These are phyloP conservation scores for Rallus limicola DNA, from an alignment of 2,113 vertebrate species.

Conservation along the genomic window DNA sequence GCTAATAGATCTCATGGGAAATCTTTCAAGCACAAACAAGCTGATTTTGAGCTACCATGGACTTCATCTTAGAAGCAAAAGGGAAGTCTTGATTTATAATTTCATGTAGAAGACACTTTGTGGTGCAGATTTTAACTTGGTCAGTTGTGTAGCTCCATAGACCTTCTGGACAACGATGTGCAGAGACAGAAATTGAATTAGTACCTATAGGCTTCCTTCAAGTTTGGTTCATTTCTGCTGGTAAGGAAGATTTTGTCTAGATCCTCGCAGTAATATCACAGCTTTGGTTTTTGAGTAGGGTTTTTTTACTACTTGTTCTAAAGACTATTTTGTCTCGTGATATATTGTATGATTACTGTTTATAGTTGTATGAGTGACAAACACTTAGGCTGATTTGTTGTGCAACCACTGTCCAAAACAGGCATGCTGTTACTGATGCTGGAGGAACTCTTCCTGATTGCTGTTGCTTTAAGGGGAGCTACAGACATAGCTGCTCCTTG, in stretches of 20 bases:
- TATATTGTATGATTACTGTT: fast-evolving
- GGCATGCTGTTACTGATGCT: fast-evolving
- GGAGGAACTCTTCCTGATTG: neutral
- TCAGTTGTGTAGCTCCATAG: neutral
- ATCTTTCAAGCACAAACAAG: neutral
- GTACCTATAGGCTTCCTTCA: neutral
- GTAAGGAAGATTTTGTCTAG: neutral
- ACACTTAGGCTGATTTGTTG: neutral
- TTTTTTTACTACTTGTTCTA: neutral
- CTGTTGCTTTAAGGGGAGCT: neutral
- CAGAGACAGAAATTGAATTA: neutral
- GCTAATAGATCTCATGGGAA: neutral
- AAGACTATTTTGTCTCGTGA: neutral
- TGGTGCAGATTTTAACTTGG: neutral
- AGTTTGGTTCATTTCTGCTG: neutral
- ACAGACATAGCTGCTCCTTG: neutral
- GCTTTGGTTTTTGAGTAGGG: neutral
- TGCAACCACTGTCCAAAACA: neutral
- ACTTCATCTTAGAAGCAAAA: neutral
- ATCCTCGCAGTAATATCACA: neutral
- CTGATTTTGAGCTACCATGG: neutral
- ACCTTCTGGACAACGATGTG: neutral
- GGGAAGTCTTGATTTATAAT: neutral
- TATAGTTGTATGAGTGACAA: neutral
- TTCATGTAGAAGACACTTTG: neutral